Evolutionary conservation across 2,797 vertebrate species (phyloP).

Genomic region (Sebastes umbrosus): DNA sequence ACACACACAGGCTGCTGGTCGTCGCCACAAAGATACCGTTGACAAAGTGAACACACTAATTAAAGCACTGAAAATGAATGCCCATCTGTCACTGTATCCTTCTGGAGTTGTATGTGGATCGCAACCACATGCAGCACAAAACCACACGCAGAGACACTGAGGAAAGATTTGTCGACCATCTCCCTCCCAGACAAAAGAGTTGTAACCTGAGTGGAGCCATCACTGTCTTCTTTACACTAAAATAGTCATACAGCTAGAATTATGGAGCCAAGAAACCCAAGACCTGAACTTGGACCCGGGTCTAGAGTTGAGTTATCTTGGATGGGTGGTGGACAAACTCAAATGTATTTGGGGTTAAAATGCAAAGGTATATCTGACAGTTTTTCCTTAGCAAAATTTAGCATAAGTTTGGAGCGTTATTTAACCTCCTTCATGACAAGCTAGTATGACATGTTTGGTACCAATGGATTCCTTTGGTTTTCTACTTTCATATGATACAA

Average conservation of each 20-base stretch:
- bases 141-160: background rate
- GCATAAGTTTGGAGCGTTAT: too few relatives aligned
- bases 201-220: conserved; percentile 15
- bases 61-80: conserved; percentile 70
- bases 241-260: conserved; percentile 53
- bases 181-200: conserved; percentile 66
- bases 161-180: conserved; percentile 11
- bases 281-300: background rate
- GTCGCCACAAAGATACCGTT: conserved; percentile 45
- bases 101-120: conserved; percentile 27
- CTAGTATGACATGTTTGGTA: too few relatives aligned
- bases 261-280: conserved; percentile 2
- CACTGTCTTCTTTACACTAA: conserved; percentile 10
- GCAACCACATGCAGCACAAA: conserved; percentile 29
- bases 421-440: too few relatives aligned
- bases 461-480: too few relatives aligned
- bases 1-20: conserved; percentile 42
- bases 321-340: background rate
- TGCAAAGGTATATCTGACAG: background rate
- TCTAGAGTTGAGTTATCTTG: background rate
- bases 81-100: conserved; percentile 71
- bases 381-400: too few relatives aligned
- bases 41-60: conserved; percentile 64
- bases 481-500: too few relatives aligned
- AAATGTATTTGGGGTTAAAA: background rate